Evolutionary conservation across 2,797 vertebrate genomes (phyloP).

Genomic region (Setipinna tenuifilis): DNA sequence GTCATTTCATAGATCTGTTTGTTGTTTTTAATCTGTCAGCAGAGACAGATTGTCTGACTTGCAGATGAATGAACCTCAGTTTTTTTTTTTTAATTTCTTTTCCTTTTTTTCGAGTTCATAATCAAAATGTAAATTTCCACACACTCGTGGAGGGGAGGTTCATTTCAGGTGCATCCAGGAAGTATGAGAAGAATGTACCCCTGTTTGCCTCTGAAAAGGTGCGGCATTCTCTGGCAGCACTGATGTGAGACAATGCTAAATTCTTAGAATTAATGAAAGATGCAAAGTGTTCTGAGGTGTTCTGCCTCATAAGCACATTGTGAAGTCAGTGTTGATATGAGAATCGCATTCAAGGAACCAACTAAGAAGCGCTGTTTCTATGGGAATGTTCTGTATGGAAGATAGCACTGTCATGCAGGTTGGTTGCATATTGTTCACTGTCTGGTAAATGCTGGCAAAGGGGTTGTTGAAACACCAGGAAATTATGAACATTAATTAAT

Average conservation of each 20-base stretch:
- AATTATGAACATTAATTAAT: neutral
- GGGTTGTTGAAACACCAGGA: neutral
- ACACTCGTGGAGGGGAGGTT: neutral
- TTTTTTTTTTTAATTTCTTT: too few relatives aligned
- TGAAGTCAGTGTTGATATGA: neutral
- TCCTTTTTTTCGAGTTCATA: neutral
- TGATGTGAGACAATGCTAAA: conserved; percentile 7
- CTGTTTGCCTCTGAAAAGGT: neutral
- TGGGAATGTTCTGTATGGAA: neutral
- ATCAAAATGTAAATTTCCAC: conserved; percentile 15
- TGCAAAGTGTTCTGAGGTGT: neutral
- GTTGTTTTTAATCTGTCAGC: neutral
- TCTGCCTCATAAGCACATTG: conserved; percentile 16
- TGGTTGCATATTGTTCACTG: neutral
- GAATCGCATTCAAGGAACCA: neutral
- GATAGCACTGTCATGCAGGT: neutral
- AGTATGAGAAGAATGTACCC: neutral
- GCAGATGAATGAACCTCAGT: neutral
- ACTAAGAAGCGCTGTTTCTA: neutral
- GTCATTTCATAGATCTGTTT: neutral
- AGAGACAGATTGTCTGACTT: neutral
- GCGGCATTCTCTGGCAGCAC: neutral
- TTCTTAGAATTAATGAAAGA: conserved; percentile 10
- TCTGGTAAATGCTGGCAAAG: neutral
- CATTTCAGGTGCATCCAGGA: neutral